Percentiles rank a stretch among this genome's conserved stretches.
Conservation (phyloP, 2,797 vertebrate species). For the Limosa lapponica region DNA sequence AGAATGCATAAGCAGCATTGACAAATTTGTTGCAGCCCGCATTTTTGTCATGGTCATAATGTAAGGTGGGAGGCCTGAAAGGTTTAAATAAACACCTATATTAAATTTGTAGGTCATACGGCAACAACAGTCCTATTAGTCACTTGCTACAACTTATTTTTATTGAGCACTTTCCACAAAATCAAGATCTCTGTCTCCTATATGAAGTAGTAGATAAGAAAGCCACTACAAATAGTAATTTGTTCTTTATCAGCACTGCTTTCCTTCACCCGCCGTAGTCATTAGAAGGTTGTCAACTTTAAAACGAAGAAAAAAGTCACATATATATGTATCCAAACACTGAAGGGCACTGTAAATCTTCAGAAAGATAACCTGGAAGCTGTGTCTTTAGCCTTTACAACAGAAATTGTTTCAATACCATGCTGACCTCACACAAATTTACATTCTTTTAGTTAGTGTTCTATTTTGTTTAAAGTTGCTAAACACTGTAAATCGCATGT, state of each 20-base stretch:
- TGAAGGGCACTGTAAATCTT: neutral
- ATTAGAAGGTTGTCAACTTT: neutral
- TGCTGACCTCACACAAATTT: neutral
- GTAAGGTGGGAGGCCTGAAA: constrained; percentile 22
- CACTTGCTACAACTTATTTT: constrained; percentile 42
- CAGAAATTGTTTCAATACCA: neutral
- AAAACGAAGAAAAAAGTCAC: neutral
- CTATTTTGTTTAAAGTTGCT: neutral
- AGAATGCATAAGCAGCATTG: constrained; percentile 42
- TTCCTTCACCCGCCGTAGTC: neutral
- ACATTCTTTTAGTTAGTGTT: neutral
- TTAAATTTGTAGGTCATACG: constrained; percentile 12
- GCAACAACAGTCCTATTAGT: neutral
- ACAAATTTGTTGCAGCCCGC: constrained; percentile 21
- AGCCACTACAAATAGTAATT: neutral
- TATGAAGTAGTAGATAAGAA: neutral
- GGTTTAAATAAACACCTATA: constrained; percentile 49
- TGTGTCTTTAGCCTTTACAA: neutral
- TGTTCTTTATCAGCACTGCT: neutral
- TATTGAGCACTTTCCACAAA: constrained; percentile 20
- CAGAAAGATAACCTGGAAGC: neutral
- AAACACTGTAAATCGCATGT: neutral
- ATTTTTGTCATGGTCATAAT: constrained; percentile 28
- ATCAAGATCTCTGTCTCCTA: neutral
- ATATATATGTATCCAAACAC: neutral